A percentile compares a stretch with the other conserved stretches of the same genome.
These are phyloP conservation scores for Watsonalla binaria DNA, from an alignment of 2,888 invertebrate species.

Conservation along the genomic window DNA sequence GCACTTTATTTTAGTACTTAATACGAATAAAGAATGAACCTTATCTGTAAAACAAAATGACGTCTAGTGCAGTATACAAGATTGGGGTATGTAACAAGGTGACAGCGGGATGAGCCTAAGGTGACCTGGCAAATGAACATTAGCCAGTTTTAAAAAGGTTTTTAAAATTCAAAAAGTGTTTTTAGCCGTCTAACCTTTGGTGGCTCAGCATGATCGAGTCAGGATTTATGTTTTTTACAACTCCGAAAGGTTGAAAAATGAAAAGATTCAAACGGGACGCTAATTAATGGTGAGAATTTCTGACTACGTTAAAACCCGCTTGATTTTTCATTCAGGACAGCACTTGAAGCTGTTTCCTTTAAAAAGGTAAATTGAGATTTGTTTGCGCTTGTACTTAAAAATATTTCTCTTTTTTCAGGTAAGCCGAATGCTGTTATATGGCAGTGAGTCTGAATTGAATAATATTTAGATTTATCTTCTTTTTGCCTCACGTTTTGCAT, in stretches of 20 bases:
- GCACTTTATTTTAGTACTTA: no score
- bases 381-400: conserved; percentile 5
- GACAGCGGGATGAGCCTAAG: neutral
- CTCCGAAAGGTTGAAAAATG: conserved; percentile 24
- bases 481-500: neutral
- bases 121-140: neutral
- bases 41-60: no score
- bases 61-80: no score
- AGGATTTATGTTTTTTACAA: conserved; percentile 22
- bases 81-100: no score
- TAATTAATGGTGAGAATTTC: conserved; percentile 26
- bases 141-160: conserved; percentile 12
- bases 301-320: conserved; percentile 12
- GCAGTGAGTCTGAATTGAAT: conserved; percentile 15
- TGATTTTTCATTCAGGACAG: conserved; percentile 14
- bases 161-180: conserved; percentile 11
- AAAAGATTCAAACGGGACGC: conserved; percentile 25
- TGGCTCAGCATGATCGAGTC: conserved; percentile 23
- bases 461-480: conserved; percentile 5
- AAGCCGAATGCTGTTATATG: conserved; percentile 22
- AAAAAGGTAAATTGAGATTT: conserved; percentile 2
- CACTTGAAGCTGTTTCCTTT: conserved; percentile 1
- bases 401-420: conserved; percentile 40
- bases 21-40: no score
- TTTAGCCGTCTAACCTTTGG: conserved; percentile 1